These are phyloP conservation scores for Scrobipalpa atriplicella DNA, from an alignment of 2,888 invertebrate genomes.

Conservation along the genomic window DNA sequence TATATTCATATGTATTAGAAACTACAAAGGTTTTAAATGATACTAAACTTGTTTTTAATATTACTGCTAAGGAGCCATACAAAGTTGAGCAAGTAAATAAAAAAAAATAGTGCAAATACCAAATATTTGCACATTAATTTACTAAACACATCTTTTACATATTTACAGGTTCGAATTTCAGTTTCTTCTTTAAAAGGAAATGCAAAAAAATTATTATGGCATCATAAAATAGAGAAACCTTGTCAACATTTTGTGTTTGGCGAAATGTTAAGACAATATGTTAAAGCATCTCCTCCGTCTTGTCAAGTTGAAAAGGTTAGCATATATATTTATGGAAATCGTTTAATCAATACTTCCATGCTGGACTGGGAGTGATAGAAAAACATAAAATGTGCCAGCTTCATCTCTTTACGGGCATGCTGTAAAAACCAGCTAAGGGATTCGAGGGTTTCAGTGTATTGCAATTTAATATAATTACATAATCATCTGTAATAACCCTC, in stretches of 20 bases:
- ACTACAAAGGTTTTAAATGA: background rate
- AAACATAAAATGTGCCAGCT: too few species aligned
- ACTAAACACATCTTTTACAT: background rate
- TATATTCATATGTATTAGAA: background rate
- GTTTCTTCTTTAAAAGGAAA: background rate
- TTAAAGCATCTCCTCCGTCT: background rate
- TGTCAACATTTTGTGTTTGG: slow-evolving; percentile 16
- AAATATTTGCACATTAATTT: background rate
- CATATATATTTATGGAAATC: too few species aligned
- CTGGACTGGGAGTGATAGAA: too few species aligned
- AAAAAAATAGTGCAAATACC: background rate
- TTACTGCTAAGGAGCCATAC: background rate
- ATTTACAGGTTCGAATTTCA: background rate
- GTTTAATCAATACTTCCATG: too few species aligned
- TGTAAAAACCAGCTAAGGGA: too few species aligned
- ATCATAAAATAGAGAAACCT: background rate
- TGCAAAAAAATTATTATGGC: background rate
- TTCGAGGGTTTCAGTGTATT: too few species aligned
- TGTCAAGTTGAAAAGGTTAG: slow-evolving; percentile 5
- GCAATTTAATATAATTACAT: too few species aligned
- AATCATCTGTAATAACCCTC: too few species aligned
- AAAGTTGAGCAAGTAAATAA: background rate
- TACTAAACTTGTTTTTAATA: background rate
- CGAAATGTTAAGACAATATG: background rate
- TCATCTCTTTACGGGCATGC: too few species aligned